Base-by-base conservation (phyloP, 2,888 invertebrate species). In the Apotomis capreana region DNA sequence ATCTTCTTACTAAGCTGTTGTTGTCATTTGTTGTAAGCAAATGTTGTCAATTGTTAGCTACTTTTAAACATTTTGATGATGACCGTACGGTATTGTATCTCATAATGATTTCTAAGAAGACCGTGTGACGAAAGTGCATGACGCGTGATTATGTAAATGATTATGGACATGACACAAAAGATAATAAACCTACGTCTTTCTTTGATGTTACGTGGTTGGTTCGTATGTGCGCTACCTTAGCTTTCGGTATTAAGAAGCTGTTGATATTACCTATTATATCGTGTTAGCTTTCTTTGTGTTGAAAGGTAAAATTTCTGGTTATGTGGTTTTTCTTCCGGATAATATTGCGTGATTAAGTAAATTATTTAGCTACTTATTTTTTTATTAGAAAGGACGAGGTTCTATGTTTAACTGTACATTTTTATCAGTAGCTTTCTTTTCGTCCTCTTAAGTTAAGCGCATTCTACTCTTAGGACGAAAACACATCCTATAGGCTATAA, bases 161-260 rank as follows among this genome's bases (percentile, higher is more conserved):
- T 62, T 72, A 72, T 72, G 68, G 72, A 72, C 72, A 72, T 46
- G 68, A 59, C 63, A 68, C 68, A 63, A 72, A 68, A 68, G 68
- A 67, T 44, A 71, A 71, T 62, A 68, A 68, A 68, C 71, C 52
- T 59, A 70, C 71, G 57, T 68, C 57, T 71, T 71, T 71, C 71
- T 71, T 71, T 62, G 67, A 68, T 61, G 70, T 70, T 70, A 67
- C 67, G 71, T 71, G 44, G 51, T 37, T 71, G 44, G 51, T 37
- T 57, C 1, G 13, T 62, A 58, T 70, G 60, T 60, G 9, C 60
- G 58, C 59, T 65, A 52, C 59, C 58, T 64, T 60, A 65, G 59
- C 36, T 54, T 15, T 10, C 15, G 63, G 40, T 69, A 57, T 37
- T 60, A 46, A 54, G 59, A 54, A 70, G 52, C 58, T 64, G 54